A percentile compares a stretch with the other conserved stretches of the same genome.
phyloP scores from a whole-genome alignment of 1,140 invertebrate genomes.

The Camponotus vicinus region DNA sequence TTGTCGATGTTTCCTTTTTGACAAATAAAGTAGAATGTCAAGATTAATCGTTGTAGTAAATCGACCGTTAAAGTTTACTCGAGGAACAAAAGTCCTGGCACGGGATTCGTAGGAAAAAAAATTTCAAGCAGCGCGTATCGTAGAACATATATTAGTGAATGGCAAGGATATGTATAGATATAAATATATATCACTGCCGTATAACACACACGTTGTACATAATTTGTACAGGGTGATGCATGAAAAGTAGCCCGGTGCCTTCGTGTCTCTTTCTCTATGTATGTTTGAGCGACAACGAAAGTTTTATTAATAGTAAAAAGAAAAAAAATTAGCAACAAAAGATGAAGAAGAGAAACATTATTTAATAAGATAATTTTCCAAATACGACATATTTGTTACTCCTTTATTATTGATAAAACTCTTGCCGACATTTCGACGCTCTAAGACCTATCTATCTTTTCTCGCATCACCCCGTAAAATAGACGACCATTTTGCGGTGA shows the following conservation, averaged over 20 bases:
- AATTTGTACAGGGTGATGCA: slow-evolving; percentile 23
- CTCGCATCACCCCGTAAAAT: not conserved
- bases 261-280: no score
- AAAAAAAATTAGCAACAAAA: not conserved
- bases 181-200: slow-evolving; percentile 43
- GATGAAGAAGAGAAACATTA: no score
- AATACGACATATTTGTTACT: not conserved
- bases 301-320: slow-evolving; percentile 10
- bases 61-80: slow-evolving; percentile 41
- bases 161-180: slow-evolving; percentile 23
- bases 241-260: not conserved
- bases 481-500: not conserved
- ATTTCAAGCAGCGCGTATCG: slow-evolving; percentile 1
- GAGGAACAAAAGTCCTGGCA: slow-evolving; percentile 21
- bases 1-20: slow-evolving; percentile 53
- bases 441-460: not conserved
- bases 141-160: slow-evolving; percentile 17
- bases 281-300: not conserved
- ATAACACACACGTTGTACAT: slow-evolving; percentile 27
- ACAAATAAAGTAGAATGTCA: slow-evolving; percentile 53
- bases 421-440: not conserved
- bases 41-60: slow-evolving; percentile 34
- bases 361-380: not conserved
- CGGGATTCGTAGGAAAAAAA: not conserved
- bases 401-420: not conserved